Conservation (phyloP, 2,113 vertebrate species). For the Myocastor coypus region DNA sequence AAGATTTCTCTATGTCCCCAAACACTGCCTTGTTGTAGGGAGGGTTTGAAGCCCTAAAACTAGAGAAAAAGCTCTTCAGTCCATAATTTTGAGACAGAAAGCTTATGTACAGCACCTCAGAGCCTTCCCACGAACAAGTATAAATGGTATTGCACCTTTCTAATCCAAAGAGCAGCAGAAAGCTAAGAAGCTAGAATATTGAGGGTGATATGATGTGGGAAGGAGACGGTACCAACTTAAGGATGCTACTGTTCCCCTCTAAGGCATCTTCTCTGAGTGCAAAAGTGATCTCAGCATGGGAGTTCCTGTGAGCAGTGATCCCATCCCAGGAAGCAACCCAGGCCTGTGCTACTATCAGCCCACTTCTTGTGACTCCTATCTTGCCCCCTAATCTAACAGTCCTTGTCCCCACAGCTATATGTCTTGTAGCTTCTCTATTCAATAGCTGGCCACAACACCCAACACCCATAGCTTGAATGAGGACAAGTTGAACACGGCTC, state of each 20-base stretch:
- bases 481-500: neutral
- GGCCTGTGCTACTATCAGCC: rapidly evolving
- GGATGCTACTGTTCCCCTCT: neutral
- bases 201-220: neutral
- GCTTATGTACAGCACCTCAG: neutral
- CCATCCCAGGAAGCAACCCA: neutral
- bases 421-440: neutral
- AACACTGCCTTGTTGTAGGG: neutral
- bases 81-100: neutral
- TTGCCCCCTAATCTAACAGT: neutral
- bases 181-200: neutral
- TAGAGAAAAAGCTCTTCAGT: neutral
- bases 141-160: neutral
- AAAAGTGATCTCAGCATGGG: neutral
- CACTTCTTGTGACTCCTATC: neutral
- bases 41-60: neutral
- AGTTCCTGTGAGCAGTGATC: neutral
- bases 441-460: neutral
- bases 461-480: neutral
- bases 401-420: neutral
- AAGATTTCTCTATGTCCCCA: neutral
- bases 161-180: neutral
- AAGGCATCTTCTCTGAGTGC: neutral
- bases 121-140: neutral
- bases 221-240: neutral